phyloP scores from a whole-genome alignment of 2,797 vertebrate genomes.

The Eleutherodactylus coqui region DNA sequence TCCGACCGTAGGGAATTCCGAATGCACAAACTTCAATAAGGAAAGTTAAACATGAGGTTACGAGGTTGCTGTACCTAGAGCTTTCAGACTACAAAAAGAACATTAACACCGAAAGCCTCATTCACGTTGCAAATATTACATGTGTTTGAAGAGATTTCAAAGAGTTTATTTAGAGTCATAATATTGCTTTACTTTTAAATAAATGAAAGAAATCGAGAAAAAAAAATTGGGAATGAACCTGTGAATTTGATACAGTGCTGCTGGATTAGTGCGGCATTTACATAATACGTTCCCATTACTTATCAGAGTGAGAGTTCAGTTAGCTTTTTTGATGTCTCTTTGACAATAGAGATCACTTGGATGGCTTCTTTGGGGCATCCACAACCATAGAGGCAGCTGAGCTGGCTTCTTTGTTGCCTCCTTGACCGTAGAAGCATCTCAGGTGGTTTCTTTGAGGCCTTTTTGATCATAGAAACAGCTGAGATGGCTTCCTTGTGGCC shows the following conservation, averaged over 20 bases:
- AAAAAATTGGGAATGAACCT: not conserved
- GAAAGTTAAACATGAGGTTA: slow-evolving; percentile 43
- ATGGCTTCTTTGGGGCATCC: not conserved
- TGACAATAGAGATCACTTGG: not conserved
- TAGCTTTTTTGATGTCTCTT: not conserved
- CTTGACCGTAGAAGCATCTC: not conserved
- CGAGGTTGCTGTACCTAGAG: not conserved
- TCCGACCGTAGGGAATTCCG: slow-evolving; percentile 15
- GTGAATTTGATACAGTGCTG: not conserved
- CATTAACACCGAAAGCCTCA: slow-evolving; percentile 8
- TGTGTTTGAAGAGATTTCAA: not conserved
- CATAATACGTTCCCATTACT: not conserved
- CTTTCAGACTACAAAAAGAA: not conserved
- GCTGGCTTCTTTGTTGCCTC: not conserved
- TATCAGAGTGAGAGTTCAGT: not conserved
- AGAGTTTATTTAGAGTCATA: slow-evolving; percentile 3
- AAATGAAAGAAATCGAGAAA: not conserved
- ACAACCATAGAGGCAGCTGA: not conserved
- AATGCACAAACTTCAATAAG: slow-evolving; percentile 40
- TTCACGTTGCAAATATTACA: not conserved
- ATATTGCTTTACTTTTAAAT: slow-evolving; percentile 6
- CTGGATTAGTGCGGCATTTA: not conserved
- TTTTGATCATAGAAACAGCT: not conserved
- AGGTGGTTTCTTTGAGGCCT: not conserved
- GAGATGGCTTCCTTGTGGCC: not conserved